phyloP scores from a whole-genome alignment of 2,113 vertebrate genomes.

The Struthio camelus region DNA sequence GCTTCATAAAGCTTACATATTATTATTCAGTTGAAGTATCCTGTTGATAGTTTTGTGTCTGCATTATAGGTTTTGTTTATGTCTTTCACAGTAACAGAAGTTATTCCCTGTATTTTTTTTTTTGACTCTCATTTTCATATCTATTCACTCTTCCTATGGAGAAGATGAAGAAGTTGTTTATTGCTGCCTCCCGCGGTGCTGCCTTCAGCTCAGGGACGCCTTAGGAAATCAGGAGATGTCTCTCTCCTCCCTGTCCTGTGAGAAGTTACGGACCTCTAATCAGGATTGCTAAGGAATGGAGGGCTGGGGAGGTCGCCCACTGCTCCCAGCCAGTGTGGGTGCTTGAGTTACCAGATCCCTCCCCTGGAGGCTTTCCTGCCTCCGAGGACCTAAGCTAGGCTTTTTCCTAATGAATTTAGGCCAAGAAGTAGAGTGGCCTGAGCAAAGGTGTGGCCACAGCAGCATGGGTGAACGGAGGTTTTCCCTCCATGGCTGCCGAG shows the following conservation, averaged over 20 bases:
- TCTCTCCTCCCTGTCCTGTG: background rate
- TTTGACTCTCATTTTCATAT: background rate
- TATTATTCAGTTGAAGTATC: background rate
- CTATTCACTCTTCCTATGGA: background rate
- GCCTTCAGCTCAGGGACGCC: background rate
- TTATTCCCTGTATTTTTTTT: background rate
- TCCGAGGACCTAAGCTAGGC: background rate
- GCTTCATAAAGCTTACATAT: background rate
- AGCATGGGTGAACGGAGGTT: background rate
- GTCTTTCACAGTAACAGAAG: background rate
- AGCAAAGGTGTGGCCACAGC: background rate
- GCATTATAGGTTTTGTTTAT: background rate
- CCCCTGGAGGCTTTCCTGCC: background rate
- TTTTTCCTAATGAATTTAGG: background rate
- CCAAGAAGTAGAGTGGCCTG: background rate
- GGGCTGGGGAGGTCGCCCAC: background rate
- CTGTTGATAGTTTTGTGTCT: background rate
- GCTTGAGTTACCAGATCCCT: background rate
- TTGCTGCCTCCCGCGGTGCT: background rate
- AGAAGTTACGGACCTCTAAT: background rate
- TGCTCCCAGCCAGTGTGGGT: background rate
- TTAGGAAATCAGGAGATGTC: background rate
- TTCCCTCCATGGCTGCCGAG: background rate
- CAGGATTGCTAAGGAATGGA: background rate
- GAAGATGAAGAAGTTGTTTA: background rate